These are phyloP conservation scores for Lycopodina hypogea DNA, from an alignment of 37 sponge, comb jelly and placozoan species.

Conservation along the genomic window DNA sequence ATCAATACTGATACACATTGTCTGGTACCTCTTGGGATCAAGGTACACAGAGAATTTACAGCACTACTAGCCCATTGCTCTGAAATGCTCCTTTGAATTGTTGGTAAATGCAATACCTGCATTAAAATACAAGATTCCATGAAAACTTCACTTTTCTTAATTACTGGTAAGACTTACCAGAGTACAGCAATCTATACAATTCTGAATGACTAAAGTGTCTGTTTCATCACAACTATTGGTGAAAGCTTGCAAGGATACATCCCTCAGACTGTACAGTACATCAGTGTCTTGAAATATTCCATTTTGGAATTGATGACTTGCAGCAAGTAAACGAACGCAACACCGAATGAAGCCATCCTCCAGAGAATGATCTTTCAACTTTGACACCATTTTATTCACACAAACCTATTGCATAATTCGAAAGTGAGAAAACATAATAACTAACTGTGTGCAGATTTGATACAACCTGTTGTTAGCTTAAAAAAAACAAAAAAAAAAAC, in stretches of 20 bases:
- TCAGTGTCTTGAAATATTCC: slow-evolving; percentile 6
- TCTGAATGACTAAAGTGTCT: slow-evolving; percentile 6
- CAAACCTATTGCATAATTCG: too few relatives aligned
- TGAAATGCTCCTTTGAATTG: neutral
- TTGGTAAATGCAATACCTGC: slow-evolving; percentile 13
- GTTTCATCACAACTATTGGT: neutral
- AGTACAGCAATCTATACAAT: slow-evolving; percentile 39
- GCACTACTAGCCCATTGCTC: slow-evolving; percentile 16
- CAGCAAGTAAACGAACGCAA: slow-evolving; percentile 12
- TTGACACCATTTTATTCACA: slow-evolving; percentile 8
- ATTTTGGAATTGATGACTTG: slow-evolving; percentile 25
- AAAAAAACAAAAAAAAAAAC: neutral
- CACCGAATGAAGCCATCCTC: slow-evolving; percentile 1
- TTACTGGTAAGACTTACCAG: slow-evolving; percentile 17
- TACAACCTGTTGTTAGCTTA: too few relatives aligned
- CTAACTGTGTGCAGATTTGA: too few relatives aligned
- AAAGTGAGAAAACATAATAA: too few relatives aligned
- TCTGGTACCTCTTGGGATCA: slow-evolving; percentile 5
- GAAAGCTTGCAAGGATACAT: neutral
- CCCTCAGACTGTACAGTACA: neutral
- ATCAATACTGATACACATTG: neutral
- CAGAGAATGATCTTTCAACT: neutral
- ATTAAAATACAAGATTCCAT: neutral
- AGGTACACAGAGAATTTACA: neutral
- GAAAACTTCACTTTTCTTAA: neutral